phyloP scores from a whole-genome alignment of 1,140 invertebrate species.

The Neodiprion virginianus region DNA sequence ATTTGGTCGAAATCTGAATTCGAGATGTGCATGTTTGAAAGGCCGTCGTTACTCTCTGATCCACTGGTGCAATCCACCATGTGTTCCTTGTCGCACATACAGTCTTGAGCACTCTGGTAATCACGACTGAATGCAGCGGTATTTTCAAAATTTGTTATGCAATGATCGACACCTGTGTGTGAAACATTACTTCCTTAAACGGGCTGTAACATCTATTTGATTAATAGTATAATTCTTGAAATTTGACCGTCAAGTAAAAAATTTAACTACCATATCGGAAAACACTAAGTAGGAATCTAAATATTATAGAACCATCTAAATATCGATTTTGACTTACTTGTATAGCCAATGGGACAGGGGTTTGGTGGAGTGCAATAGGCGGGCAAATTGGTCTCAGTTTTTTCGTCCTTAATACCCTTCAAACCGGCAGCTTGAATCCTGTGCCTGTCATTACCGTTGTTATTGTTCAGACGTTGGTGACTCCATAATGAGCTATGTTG shows the following conservation, averaged over 20 bases:
- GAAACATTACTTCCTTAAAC: constrained; percentile 21
- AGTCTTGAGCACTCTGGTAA: constrained; percentile 92
- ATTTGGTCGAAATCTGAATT: constrained; percentile 64
- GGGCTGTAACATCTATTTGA: constrained; percentile 17
- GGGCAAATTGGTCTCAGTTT: constrained; percentile 90
- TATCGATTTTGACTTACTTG: constrained; percentile 58
- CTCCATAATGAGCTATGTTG: constrained; percentile 89
- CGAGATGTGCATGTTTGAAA: constrained; percentile 51
- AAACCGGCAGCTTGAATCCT: constrained; percentile 54
- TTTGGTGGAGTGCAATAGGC: constrained; percentile 99
- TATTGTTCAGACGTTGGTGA: constrained; percentile 80
- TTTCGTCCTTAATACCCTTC: constrained; percentile 77
- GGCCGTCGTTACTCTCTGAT: constrained; percentile 45
- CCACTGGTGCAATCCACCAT: constrained; percentile 90
- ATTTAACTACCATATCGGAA: neutral
- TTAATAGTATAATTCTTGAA: neutral
- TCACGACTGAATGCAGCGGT: constrained; percentile 94
- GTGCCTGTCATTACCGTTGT: constrained; percentile 41
- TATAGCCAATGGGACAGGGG: constrained; percentile 91
- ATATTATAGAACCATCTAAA: neutral
- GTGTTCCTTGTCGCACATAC: constrained; percentile 98
- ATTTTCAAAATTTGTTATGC: constrained; percentile 92
- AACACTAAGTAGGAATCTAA: constrained; percentile 12
- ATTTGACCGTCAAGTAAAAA: neutral
- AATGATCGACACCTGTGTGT: constrained; percentile 78